Base-by-base conservation (phyloP, 2,797 vertebrate genomes). In the Scomberomorus guttatus region DNA sequence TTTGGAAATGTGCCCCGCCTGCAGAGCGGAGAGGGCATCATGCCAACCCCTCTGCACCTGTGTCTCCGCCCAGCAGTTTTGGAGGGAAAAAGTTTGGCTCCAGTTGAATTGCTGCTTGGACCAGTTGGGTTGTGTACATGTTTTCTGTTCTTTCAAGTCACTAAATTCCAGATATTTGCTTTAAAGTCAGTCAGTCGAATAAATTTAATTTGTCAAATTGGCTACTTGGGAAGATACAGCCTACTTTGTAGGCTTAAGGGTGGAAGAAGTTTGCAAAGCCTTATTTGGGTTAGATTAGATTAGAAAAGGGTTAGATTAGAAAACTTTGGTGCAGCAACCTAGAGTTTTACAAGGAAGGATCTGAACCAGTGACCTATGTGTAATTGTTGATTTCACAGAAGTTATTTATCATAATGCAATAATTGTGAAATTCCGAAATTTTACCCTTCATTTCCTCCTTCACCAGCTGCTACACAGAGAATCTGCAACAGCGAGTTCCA, bases 11-110 rank as follows among this genome's bases (percentile, higher is more conserved):
- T 83, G 62, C 77, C 57, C 69, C 27, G 68, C 63, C 60, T 75
- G 75, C 65, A 39, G 54, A 81, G 80, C 54, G 34, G 20, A 32
- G 37, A 22, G n/a, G 83, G 82, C 63, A 68, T 20, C 20, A 0
- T 54, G 79, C 81, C 62, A 79, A 56, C 73, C 20, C 32, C 59
- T 74, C n/a, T 77, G 81, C 81, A 90, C 80, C 89, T 81, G 82
- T 56, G 75, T 84, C 83, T 57, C 82, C 74, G 20, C 83, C 89
- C 73, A 73, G 46, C 9, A 62, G 24, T 25, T 75, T 68, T 50
- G 51, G 56, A 85, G 63, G 72, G 25, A 84, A 89, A 86, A 51
- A 25, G 18, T 84, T 79, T 68, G 39, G 54, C 62, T 79, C 59
- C 52, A 58, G 80, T 65, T 39, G 67, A 75, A 69, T 20, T 74